Conservation (phyloP, 2,113 vertebrate genomes). For the Psittacula cyanocephala region DNA sequence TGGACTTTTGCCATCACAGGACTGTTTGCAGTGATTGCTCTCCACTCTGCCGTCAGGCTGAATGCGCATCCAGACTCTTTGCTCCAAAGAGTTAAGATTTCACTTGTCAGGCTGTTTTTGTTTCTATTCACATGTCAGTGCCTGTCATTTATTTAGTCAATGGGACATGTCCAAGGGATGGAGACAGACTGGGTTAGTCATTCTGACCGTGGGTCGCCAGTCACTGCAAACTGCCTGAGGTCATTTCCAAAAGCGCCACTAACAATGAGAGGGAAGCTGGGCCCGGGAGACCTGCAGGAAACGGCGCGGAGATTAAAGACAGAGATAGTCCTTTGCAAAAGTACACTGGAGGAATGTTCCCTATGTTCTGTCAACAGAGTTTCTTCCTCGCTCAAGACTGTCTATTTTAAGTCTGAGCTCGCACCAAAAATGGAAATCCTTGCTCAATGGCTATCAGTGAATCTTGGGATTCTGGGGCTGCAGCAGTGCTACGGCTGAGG, state of each 20-base stretch:
- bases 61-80: background rate
- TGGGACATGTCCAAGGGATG: constrained; percentile 65
- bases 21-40: background rate
- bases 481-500: background rate
- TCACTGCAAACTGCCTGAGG: constrained; percentile 64
- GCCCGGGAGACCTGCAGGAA: constrained; percentile 71
- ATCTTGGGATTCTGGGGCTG: constrained; percentile 37
- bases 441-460: constrained; percentile 24
- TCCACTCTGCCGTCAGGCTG: background rate
- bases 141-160: constrained; percentile 67
- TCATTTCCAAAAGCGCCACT: constrained; percentile 66
- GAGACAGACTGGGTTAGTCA: constrained; percentile 74
- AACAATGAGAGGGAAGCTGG: constrained; percentile 66
- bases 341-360: constrained; percentile 61
- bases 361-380: constrained; percentile 59
- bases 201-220: constrained; percentile 64
- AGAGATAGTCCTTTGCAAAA: constrained; percentile 67
- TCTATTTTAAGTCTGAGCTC: constrained; percentile 67
- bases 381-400: constrained; percentile 61
- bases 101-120: constrained; percentile 54
- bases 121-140: constrained; percentile 61
- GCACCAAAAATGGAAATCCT: constrained; percentile 67
- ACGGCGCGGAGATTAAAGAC: constrained; percentile 61
- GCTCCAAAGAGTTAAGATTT: constrained; percentile 52
- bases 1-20: rapidly evolving